Evolutionary conservation across 1,140 invertebrate species (phyloP).

Genomic region (Ericerus pela): DNA sequence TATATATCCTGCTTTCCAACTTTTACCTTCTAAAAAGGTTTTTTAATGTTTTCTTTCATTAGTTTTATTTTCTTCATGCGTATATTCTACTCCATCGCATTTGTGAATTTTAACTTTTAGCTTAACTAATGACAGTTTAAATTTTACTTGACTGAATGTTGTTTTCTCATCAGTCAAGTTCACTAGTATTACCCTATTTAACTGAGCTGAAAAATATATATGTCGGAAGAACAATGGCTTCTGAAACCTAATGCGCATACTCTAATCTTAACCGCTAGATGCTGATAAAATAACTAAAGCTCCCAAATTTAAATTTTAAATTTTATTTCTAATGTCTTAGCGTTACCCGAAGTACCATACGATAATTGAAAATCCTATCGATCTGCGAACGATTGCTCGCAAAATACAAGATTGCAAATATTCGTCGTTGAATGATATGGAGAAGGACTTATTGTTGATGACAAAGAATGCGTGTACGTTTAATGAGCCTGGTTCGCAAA

Average conservation of each 20-base stretch:
- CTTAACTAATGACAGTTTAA: no score
- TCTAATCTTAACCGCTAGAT: no score
- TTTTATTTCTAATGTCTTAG: conserved; percentile 35
- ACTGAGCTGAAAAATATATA: no score
- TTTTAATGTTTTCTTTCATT: neutral
- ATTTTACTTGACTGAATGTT: no score
- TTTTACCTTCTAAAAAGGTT: conserved; percentile 72
- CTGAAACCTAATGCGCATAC: no score
- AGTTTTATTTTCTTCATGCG: no score
- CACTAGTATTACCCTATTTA: no score
- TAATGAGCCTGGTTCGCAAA: conserved; percentile 90
- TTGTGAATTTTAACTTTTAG: no score
- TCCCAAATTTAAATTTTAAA: conserved; percentile 13
- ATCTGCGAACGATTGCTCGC: conserved; percentile 79
- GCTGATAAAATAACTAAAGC: conserved; percentile 13
- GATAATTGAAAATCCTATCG: conserved; percentile 88
- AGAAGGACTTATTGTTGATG: conserved; percentile 81
- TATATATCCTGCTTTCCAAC: conserved; percentile 74
- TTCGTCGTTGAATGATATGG: conserved; percentile 59
- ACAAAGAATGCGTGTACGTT: conserved; percentile 89
- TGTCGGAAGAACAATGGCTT: no score
- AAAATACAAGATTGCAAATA: conserved; percentile 80
- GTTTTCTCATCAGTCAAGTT: no score
- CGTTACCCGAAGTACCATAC: conserved; percentile 95
- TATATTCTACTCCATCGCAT: no score